These are phyloP conservation scores for Macrocentrus cingulum DNA, from an alignment of 1,140 invertebrate species.

Conservation along the genomic window DNA sequence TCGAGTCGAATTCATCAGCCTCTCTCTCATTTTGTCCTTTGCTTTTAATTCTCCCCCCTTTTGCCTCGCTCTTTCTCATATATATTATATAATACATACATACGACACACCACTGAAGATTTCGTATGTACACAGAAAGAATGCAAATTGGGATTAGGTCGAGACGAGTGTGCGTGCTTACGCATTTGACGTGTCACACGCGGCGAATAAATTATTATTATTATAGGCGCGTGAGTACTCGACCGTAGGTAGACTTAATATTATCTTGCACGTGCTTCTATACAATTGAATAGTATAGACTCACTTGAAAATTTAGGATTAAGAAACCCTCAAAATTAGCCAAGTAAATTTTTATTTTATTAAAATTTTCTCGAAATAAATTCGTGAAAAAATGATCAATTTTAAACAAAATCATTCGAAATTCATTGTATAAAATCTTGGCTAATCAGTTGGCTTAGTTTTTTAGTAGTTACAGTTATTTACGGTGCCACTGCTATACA, in stretches of 20 bases:
- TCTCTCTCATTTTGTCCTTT: neutral
- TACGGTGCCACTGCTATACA: no score
- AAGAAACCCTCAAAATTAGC: neutral
- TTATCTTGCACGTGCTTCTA: constrained; percentile 2
- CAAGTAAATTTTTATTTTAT: neutral
- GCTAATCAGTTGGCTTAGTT: no score
- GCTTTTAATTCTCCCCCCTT: neutral
- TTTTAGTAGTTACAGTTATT: no score
- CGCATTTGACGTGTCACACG: constrained; percentile 28
- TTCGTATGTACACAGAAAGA: neutral
- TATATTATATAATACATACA: neutral
- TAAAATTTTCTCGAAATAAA: no score
- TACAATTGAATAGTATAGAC: neutral
- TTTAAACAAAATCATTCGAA: no score
- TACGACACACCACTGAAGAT: neutral
- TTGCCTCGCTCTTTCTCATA: neutral
- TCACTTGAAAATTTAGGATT: no score
- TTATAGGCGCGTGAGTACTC: constrained; percentile 6
- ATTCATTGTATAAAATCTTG: no score
- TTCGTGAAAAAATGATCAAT: no score
- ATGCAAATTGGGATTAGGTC: constrained; percentile 27
- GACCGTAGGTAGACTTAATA: neutral
- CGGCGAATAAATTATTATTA: constrained; percentile 26
- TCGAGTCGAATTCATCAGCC: constrained; percentile 38
- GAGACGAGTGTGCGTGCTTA: constrained; percentile 19